Evolutionary conservation across 2,888 invertebrate species (phyloP).

Genomic region (Idaea straminata): DNA sequence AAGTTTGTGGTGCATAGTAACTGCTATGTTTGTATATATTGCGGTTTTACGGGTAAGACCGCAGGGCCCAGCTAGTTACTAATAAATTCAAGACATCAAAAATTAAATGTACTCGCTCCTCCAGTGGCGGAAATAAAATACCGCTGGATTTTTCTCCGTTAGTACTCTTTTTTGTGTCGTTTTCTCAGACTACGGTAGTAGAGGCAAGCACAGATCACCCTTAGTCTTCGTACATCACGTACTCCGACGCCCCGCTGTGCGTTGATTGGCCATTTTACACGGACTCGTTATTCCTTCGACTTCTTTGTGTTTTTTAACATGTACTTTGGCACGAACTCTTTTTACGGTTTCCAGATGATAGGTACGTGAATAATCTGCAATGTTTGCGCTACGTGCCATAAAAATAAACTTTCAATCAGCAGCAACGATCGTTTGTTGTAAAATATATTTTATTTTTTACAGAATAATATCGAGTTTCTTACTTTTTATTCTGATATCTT

Average conservation of each 20-base stretch:
- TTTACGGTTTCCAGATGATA: constrained; percentile 19
- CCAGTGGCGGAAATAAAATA: neutral
- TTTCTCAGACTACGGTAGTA: neutral
- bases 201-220: constrained; percentile 5
- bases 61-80: too few species aligned
- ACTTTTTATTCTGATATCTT: neutral
- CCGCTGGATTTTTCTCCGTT: neutral
- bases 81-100: too few species aligned
- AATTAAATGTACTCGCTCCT: neutral
- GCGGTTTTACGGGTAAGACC: too few species aligned
- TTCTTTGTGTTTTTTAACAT: constrained; percentile 15
- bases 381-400: constrained; percentile 12
- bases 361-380: constrained; percentile 12
- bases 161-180: neutral
- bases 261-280: constrained; percentile 29
- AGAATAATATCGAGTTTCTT: neutral
- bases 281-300: constrained; percentile 17
- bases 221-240: constrained; percentile 19
- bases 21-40: too few species aligned
- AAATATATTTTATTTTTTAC: neutral
- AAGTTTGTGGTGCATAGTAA: too few species aligned
- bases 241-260: constrained; percentile 16
- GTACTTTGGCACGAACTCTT: constrained; percentile 26
- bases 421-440: neutral
- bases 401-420: constrained; percentile 3